Evolutionary conservation across 37 sponge, comb jelly and placozoan genomes (phyloP).

Genomic region (Ephydatia muelleri): DNA sequence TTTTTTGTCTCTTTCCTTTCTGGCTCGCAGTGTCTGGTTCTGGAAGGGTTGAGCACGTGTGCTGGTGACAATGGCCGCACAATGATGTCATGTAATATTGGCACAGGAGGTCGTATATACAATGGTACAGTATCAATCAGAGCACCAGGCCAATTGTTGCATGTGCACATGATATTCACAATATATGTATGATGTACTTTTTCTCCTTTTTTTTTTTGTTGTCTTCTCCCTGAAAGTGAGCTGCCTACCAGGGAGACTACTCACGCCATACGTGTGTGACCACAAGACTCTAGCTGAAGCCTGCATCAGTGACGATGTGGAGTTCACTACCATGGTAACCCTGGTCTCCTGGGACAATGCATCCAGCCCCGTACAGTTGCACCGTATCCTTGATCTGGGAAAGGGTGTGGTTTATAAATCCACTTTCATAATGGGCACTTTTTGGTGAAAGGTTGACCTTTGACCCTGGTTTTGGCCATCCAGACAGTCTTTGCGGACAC

Average conservation of each 20-base stretch:
- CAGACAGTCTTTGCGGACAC: not conserved
- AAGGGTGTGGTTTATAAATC: no score
- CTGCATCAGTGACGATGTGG: not conserved
- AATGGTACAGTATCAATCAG: not conserved
- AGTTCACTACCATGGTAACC: not conserved
- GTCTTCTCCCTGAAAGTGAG: no score
- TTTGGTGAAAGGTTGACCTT: not conserved
- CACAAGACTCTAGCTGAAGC: not conserved
- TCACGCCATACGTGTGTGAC: not conserved
- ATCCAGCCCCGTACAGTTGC: not conserved
- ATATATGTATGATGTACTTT: no score
- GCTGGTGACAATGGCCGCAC: not conserved
- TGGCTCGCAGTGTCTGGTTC: not conserved
- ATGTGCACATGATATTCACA: not conserved
- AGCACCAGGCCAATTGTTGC: not conserved
- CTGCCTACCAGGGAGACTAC: not conserved
- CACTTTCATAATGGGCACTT: not conserved
- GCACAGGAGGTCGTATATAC: not conserved
- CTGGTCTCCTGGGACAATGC: not conserved
- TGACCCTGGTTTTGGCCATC: not conserved
- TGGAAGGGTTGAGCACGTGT: not conserved
- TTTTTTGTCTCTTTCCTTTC: not conserved
- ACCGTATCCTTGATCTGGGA: not conserved
- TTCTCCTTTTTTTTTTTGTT: no score
- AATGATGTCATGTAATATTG: not conserved